phyloP scores from a whole-genome alignment of 2,113 vertebrate genomes.

The Potamarius usumacintae region DNA sequence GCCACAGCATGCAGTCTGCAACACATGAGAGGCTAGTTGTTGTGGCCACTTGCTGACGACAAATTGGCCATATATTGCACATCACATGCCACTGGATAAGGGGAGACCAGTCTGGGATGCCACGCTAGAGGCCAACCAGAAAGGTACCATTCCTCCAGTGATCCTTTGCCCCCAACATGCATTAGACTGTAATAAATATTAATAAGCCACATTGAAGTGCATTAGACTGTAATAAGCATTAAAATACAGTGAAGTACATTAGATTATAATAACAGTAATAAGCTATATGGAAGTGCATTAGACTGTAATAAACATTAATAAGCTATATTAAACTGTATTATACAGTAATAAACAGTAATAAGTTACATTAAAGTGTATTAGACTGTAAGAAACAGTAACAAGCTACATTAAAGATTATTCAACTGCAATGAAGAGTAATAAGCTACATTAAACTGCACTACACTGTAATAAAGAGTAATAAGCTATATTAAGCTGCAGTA shows the following conservation, averaged over 20 bases:
- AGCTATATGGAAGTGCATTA: not conserved
- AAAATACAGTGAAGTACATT: not conserved
- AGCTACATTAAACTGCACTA: not conserved
- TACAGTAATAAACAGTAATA: not conserved
- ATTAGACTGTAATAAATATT: no score
- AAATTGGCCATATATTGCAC: no score
- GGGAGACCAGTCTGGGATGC: no score
- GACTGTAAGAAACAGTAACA: not conserved
- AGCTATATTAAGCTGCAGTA: not conserved
- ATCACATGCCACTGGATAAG: no score
- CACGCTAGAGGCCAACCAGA: no score
- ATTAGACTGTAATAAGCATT: no score
- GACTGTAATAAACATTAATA: not conserved
- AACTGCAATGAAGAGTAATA: not conserved
- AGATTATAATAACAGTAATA: not conserved
- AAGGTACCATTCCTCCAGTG: no score
- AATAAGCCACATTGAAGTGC: no score
- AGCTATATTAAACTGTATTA: not conserved
- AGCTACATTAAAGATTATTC: not conserved
- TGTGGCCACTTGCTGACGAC: no score
- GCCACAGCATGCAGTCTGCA: no score
- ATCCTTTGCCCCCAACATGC: no score
- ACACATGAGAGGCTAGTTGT: no score
- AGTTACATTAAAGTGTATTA: not conserved
- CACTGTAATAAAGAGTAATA: not conserved